These are phyloP conservation scores for Xestia rhomboidea DNA, from an alignment of 2,888 invertebrate species.

Conservation along the genomic window DNA sequence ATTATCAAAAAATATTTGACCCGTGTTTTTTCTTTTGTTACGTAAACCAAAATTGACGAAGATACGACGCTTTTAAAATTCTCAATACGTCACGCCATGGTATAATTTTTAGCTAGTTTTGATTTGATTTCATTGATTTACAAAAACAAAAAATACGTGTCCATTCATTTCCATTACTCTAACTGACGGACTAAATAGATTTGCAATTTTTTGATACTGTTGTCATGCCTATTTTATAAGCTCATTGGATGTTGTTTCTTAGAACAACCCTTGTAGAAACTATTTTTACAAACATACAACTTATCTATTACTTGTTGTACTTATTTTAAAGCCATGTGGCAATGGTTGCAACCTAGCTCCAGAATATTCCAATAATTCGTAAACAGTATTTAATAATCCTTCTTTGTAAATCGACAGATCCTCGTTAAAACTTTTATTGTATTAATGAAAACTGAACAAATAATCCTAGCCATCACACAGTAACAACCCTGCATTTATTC, in stretches of 20 bases:
- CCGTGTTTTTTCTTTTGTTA: no score
- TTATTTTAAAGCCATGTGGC: neutral
- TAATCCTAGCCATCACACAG: constrained; percentile 10
- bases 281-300: neutral
- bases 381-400: neutral
- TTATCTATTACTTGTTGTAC: neutral
- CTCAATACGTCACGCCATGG: no score
- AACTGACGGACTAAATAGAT: no score
- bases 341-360: neutral
- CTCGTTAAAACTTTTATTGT: neutral
- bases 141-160: no score
- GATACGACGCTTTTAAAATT: no score
- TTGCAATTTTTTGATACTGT: no score
- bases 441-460: neutral
- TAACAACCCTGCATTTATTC: constrained; percentile 70
- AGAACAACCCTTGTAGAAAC: neutral
- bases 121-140: no score
- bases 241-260: neutral
- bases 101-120: no score
- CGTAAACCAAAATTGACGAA: no score
- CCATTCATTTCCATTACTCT: no score
- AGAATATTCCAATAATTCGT: neutral
- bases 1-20: no score
- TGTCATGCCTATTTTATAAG: no score
- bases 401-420: neutral